These are phyloP conservation scores for Pherbina coryleti DNA, from an alignment of 2,888 invertebrate species.

Conservation along the genomic window DNA sequence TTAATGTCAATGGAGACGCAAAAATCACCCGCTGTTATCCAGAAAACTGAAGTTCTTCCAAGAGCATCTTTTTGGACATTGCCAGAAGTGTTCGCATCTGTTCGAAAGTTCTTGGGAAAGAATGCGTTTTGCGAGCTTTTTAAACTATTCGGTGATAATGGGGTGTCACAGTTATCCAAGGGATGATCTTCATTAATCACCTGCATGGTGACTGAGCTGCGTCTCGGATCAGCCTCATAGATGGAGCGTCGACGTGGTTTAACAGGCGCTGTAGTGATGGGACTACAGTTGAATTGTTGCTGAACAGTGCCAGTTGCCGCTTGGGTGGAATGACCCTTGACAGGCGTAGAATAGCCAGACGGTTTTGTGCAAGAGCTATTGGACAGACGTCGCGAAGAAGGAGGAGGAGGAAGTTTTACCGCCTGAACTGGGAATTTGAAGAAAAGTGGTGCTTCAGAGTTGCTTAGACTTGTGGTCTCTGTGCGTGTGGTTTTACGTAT, in stretches of 20 bases:
- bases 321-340: constrained; percentile 48
- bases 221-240: constrained; percentile 52
- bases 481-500: constrained; percentile 41
- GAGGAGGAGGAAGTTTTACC: not conserved
- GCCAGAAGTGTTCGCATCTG: constrained; percentile 42
- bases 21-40: constrained; percentile 60
- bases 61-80: constrained; percentile 52
- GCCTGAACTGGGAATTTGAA: constrained; percentile 23
- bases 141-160: constrained; percentile 28
- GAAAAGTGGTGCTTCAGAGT: constrained; percentile 31
- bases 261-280: constrained; percentile 41
- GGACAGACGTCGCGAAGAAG: not conserved
- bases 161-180: constrained; percentile 49
- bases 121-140: not conserved
- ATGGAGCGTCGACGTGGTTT: constrained; percentile 48
- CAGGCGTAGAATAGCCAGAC: constrained; percentile 59
- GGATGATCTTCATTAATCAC: constrained; percentile 63
- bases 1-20: constrained; percentile 58
- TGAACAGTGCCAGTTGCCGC: constrained; percentile 33
- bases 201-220: constrained; percentile 63
- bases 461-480: not conserved
- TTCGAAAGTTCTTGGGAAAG: constrained; percentile 33
- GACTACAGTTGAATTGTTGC: constrained; percentile 58
- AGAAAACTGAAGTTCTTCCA: constrained; percentile 56
- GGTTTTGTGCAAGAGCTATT: constrained; percentile 40